phyloP scores from a whole-genome alignment of 1,140 invertebrate genomes.

The Heliconius hermathena region DNA sequence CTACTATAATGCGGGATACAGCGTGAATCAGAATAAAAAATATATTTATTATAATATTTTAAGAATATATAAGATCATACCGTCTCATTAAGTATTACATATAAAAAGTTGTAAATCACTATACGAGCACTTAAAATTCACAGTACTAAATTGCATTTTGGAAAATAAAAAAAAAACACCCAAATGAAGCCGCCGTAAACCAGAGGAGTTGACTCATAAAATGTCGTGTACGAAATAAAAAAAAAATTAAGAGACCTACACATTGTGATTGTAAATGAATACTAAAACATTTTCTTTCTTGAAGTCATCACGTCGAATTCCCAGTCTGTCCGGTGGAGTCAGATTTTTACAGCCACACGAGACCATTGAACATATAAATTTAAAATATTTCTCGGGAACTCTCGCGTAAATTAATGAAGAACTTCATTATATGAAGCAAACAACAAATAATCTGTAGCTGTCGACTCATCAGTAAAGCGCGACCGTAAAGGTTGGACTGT shows the following conservation, averaged over 20 bases:
- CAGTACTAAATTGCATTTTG: constrained; percentile 7
- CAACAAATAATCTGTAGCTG: constrained; percentile 43
- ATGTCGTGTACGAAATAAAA: constrained; percentile 64
- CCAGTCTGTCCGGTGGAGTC: constrained; percentile 10
- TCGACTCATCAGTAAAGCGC: constrained; percentile 55
- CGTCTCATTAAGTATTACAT: not conserved
- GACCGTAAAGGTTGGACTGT: constrained; percentile 52
- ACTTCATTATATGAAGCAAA: constrained; percentile 53
- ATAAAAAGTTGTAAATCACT: not conserved
- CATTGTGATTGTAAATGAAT: constrained; percentile 23
- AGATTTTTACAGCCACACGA: constrained; percentile 36
- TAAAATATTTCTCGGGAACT: constrained; percentile 65
- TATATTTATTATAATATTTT: not conserved
- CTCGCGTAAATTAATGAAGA: constrained; percentile 72
- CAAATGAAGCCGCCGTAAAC: constrained; percentile 2
- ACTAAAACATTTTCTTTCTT: constrained; percentile 30
- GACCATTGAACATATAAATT: constrained; percentile 45
- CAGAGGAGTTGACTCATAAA: constrained; percentile 56
- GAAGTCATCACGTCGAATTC: constrained; percentile 23
- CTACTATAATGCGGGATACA: too few species aligned
- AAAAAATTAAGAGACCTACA: constrained; percentile 37
- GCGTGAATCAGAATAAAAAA: not conserved
- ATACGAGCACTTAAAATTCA: not conserved
- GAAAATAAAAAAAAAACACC: constrained; percentile 7
- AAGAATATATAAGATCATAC: not conserved